Conservation (phyloP, 2,888 invertebrate genomes). For the Macrophya annulata region DNA sequence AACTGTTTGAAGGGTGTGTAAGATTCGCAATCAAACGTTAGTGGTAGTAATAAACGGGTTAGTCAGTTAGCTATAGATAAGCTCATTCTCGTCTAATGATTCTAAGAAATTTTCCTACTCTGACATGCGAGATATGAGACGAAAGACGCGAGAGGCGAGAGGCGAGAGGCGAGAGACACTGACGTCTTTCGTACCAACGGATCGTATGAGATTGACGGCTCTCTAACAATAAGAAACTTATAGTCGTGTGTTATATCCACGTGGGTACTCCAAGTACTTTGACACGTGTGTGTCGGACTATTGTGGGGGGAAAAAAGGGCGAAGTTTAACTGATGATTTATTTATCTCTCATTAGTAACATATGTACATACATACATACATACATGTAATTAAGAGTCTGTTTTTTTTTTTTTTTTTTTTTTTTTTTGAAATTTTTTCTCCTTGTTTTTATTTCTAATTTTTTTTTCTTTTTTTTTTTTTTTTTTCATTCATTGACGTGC, state of each 20-base stretch:
- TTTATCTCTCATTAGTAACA: not conserved
- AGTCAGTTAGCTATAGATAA: no score
- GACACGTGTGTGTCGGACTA: slow-evolving; percentile 43
- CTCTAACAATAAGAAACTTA: slow-evolving; percentile 36
- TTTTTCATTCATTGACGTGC: not conserved
- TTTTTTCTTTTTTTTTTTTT: not conserved
- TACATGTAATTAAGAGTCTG: not conserved
- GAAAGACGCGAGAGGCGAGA: not conserved
- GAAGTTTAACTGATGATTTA: slow-evolving; percentile 27
- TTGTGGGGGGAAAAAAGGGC: not conserved
- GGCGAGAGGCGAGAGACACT: not conserved
- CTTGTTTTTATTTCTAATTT: not conserved
- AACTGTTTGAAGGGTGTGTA: slow-evolving; percentile 69
- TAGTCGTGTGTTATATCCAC: slow-evolving; percentile 11
- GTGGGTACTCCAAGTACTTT: slow-evolving; percentile 21
- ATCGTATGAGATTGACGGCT: slow-evolving; percentile 49
- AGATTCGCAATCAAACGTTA: slow-evolving; percentile 70
- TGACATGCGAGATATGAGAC: not conserved
- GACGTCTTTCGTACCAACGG: slow-evolving; percentile 30
- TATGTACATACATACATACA: not conserved
- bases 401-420: not conserved
- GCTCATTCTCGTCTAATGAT: slow-evolving; percentile 31
- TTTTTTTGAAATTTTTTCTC: not conserved
- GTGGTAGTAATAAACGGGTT: slow-evolving; percentile 62
- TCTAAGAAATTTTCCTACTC: slow-evolving; percentile 47